Base-by-base conservation (phyloP, 1,140 invertebrate genomes). In the Euwallacea similis region DNA sequence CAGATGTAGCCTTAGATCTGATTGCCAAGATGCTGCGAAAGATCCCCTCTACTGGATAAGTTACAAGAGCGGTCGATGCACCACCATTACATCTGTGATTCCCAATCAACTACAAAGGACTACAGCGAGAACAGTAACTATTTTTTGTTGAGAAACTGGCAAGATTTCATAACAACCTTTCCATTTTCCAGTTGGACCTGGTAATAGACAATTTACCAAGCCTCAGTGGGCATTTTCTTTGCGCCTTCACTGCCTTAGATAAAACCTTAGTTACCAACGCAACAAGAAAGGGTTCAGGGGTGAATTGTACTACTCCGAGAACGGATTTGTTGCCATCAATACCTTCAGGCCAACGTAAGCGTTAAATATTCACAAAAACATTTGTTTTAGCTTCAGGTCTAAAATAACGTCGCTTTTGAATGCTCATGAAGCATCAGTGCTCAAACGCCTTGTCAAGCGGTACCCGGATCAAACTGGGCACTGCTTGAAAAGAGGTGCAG, bases 31-130 rank as follows among this genome's bases (percentile, higher is more conserved):
- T 79, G 92, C 94, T 59, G 92, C 93, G 41, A 93, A 95, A 81
- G 94, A 97, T 84, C 92, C 93, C 2, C 84, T 97, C 7, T 96
- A 96, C 80, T 99, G 97, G 97, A 93, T 98, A 72, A 93, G 94
- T 10, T 98, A 98, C 82, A 95, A 94, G 79, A 97, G 93, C 78
- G 94, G 94, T 0, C 90, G 94, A 76, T 99, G 97, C 82, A 98
- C 96, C 0, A 96, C 94, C 46, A 98, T 99, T 74, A 96, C 95
- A 43, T 89, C 89, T 76, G 95, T 98, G 2, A 89, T 90, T 63
- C 96, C 97, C 2, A 89, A 92, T 82, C 91, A 96, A 81, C 85
- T 98, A 55, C 95, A 98, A 85, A 88, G 94, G 77, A 97, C 95
- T 1, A 98, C 95, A 6, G 93, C 94, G 15, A 86, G 94, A 82